These are phyloP conservation scores for Schizopygopsis malacanthus DNA, from an alignment of 2,797 vertebrate genomes.

Conservation along the genomic window DNA sequence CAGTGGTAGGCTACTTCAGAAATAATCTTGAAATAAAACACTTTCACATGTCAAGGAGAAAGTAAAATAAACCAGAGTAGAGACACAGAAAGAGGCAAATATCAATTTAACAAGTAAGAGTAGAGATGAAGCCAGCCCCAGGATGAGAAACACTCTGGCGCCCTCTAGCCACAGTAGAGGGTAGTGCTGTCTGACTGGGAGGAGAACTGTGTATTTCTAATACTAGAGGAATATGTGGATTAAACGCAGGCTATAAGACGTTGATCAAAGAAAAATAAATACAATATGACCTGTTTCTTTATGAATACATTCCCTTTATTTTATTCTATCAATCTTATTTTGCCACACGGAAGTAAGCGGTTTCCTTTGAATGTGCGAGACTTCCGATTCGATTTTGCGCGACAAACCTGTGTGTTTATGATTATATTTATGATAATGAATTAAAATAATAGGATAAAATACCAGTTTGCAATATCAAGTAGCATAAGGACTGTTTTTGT, in stretches of 20 bases:
- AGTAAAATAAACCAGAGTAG: neutral
- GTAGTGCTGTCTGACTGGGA: slow-evolving; percentile 19
- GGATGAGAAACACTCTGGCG: slow-evolving; percentile 55
- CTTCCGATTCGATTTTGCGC: neutral
- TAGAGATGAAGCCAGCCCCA: neutral
- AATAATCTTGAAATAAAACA: neutral
- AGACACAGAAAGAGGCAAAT: slow-evolving; percentile 15
- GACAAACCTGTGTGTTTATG: neutral
- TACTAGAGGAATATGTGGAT: neutral
- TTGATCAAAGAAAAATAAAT: neutral
- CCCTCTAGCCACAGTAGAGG: slow-evolving; percentile 55
- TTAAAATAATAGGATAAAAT: neutral
- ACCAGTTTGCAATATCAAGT: too few species aligned
- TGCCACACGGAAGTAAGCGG: neutral
- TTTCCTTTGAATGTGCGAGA: neutral
- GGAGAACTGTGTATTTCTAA: neutral
- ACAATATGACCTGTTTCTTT: neutral
- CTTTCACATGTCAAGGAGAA: slow-evolving; percentile 18
- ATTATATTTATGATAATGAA: neutral
- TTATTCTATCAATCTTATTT: neutral
- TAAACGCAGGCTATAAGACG: neutral
- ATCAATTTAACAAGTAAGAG: neutral
- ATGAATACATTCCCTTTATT: neutral
- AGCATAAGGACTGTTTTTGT: neutral
- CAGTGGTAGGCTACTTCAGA: neutral